These are phyloP conservation scores for Bilobella aurantiaca DNA, from an alignment of 1,140 invertebrate species.

Conservation along the genomic window DNA sequence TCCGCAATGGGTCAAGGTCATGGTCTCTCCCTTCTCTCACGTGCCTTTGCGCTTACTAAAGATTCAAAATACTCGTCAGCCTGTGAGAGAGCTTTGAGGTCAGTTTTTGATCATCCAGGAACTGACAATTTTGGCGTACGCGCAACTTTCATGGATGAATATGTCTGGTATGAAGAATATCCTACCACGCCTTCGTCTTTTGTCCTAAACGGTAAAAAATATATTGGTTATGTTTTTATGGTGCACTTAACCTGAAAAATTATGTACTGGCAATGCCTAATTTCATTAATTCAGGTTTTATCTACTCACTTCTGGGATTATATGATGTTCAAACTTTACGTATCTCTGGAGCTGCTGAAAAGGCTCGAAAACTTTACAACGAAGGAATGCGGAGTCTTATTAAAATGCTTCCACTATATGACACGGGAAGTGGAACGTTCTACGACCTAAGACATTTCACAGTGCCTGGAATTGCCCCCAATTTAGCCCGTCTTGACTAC, in stretches of 20 bases:
- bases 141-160: slow-evolving; percentile 69
- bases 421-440: slow-evolving; percentile 89
- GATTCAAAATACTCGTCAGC: slow-evolving; percentile 52
- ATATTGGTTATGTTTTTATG: not conserved
- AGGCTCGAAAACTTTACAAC: slow-evolving; percentile 65
- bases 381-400: slow-evolving; percentile 82
- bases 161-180: slow-evolving; percentile 94
- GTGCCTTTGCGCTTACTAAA: slow-evolving; percentile 74
- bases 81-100: slow-evolving; percentile 27
- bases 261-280: too few species aligned
- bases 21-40: slow-evolving; percentile 78
- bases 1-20: slow-evolving; percentile 98
- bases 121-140: slow-evolving; percentile 58
- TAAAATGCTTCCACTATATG: slow-evolving; percentile 78
- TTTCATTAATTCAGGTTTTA: slow-evolving; percentile 82
- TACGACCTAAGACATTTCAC: slow-evolving; percentile 93
- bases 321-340: slow-evolving; percentile 76
- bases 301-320: slow-evolving; percentile 90
- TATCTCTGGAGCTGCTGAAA: slow-evolving; percentile 44
- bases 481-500: slow-evolving; percentile 84
- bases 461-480: slow-evolving; percentile 70
- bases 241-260: not conserved
- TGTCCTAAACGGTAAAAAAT: not conserved
- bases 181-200: slow-evolving; percentile 56
- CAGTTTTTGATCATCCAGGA: slow-evolving; percentile 36